These are phyloP conservation scores for Phalacrocorax carbo DNA, from an alignment of 2,113 vertebrate species.

Conservation along the genomic window DNA sequence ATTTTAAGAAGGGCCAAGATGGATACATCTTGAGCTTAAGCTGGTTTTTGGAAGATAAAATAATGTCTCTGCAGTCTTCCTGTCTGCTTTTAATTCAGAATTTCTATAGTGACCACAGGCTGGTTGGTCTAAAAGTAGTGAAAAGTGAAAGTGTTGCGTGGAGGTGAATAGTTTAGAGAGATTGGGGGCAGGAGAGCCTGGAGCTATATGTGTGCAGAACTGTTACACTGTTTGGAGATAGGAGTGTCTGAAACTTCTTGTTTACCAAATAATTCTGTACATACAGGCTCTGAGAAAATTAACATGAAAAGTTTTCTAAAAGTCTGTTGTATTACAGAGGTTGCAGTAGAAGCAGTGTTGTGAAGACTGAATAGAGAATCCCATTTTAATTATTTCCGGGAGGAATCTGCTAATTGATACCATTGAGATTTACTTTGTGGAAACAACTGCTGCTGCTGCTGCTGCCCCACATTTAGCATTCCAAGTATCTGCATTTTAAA, in stretches of 20 bases:
- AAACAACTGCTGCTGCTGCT: not conserved
- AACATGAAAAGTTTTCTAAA: not conserved
- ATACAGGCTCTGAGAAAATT: not conserved
- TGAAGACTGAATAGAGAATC: not conserved
- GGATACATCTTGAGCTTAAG: not conserved
- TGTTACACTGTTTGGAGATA: not conserved
- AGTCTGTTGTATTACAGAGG: not conserved
- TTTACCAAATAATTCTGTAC: not conserved
- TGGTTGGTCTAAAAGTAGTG: not conserved
- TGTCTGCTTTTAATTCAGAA: not conserved
- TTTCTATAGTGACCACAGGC: not conserved
- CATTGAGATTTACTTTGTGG: conserved; percentile 14
- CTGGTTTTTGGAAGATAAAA: not conserved
- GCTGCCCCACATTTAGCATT: not conserved
- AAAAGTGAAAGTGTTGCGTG: not conserved
- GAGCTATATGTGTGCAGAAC: fast-evolving
- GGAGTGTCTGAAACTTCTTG: not conserved
- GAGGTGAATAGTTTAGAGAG: not conserved
- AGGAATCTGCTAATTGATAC: conserved; percentile 34
- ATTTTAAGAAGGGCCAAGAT: not conserved
- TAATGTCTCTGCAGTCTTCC: not conserved
- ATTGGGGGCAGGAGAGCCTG: not conserved
- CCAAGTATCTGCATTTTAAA: not conserved
- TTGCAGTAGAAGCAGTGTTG: not conserved
- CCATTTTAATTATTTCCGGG: not conserved